phyloP scores from a whole-genome alignment of 2,888 invertebrate species.

The Prosapia bicincta region DNA sequence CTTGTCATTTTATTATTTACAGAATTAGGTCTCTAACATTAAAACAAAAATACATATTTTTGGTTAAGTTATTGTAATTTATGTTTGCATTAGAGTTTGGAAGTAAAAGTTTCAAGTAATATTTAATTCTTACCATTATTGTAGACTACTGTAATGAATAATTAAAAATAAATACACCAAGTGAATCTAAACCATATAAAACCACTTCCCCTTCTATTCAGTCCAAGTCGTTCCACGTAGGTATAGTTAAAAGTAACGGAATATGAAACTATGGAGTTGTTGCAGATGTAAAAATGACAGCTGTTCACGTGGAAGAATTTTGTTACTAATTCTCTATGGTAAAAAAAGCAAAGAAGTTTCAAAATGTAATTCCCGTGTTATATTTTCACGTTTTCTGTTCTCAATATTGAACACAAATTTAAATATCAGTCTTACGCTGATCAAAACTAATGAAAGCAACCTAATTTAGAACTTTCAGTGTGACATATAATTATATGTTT shows the following conservation, averaged over 20 bases:
- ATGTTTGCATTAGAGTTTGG: no score
- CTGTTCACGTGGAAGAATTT: conserved; percentile 2
- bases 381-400: no score
- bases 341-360: no score
- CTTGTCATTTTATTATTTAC: not conserved
- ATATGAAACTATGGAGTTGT: not conserved
- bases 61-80: not conserved
- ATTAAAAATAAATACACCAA: not conserved
- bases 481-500: no score
- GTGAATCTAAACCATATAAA: not conserved
- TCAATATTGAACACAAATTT: no score
- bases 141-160: not conserved
- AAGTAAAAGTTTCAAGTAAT: not conserved
- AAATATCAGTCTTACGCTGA: no score
- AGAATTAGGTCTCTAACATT: not conserved
- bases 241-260: not conserved
- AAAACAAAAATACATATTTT: not conserved
- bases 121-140: not conserved
- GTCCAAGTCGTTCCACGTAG: not conserved
- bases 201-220: not conserved
- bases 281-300: not conserved
- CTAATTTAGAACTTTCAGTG: no score
- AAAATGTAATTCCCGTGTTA: no score
- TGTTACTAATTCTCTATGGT: no score
- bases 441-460: no score